Conservation (phyloP, 35 echinoderm and acorn worm species). For the Heliocidaris erythrogramma region DNA sequence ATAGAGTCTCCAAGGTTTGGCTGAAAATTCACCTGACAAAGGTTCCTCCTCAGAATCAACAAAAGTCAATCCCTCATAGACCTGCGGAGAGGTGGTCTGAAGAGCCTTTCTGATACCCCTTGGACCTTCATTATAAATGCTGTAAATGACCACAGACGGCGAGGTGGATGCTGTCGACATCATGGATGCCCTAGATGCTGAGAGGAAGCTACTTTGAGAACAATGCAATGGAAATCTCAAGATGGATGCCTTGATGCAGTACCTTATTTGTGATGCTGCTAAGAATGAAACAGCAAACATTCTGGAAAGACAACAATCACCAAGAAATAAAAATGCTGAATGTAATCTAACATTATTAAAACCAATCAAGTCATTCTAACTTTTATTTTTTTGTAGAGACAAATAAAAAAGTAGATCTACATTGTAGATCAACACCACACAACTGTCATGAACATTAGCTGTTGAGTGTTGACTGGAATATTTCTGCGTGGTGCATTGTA, state of each 20-base stretch:
- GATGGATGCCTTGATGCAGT: not conserved
- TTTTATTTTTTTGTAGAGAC: too few species aligned
- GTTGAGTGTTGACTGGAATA: too few species aligned
- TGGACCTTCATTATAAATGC: not conserved
- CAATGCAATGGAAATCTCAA: not conserved
- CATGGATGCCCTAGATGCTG: not conserved
- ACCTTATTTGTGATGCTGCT: not conserved
- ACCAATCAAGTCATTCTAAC: too few species aligned
- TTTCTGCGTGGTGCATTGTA: too few species aligned
- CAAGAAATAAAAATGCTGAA: not conserved
- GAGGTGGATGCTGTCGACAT: not conserved
- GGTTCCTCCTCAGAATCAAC: not conserved
- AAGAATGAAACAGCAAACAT: not conserved
- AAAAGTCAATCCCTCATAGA: not conserved
- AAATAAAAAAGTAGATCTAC: too few species aligned
- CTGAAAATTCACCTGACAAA: not conserved
- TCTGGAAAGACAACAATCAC: not conserved
- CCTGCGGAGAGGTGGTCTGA: not conserved
- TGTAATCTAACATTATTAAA: too few species aligned
- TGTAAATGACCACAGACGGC: not conserved
- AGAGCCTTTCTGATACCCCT: not conserved
- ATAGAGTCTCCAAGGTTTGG: too few species aligned
- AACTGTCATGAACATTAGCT: too few species aligned
- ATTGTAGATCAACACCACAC: too few species aligned
- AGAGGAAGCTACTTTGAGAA: not conserved